Percentiles rank a stretch among this genome's conserved stretches.
phyloP scores from a whole-genome alignment of 2,888 invertebrate genomes.

The Chydorus sphaericus region DNA sequence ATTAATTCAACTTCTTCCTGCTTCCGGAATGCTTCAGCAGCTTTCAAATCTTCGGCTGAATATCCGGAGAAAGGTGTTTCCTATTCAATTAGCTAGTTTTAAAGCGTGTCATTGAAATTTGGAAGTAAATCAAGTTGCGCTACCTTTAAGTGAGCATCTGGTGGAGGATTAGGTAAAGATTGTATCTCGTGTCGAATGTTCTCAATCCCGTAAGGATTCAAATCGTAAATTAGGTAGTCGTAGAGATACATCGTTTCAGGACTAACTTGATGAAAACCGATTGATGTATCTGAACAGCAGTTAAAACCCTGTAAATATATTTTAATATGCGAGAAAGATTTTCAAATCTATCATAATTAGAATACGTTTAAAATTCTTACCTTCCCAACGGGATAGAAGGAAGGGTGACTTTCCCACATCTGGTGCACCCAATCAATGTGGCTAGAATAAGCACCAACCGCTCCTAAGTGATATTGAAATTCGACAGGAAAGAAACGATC shows the following conservation, averaged over 20 bases:
- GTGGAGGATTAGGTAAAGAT: not conserved
- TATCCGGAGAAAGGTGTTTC: too few species aligned
- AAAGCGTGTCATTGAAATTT: too few species aligned
- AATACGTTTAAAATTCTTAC: too few species aligned
- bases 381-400: not conserved
- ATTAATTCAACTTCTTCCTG: too few species aligned
- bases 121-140: too few species aligned
- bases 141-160: not conserved
- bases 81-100: too few species aligned
- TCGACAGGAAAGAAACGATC: conserved; percentile 39
- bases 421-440: conserved; percentile 65
- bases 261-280: conserved; percentile 83
- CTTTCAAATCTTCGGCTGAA: too few species aligned
- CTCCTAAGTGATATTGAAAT: conserved; percentile 37
- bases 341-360: too few species aligned
- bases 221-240: conserved; percentile 87
- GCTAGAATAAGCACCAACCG: too few species aligned
- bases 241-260: conserved; percentile 84
- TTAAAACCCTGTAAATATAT: conserved; percentile 48
- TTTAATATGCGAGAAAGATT: conserved; percentile 13
- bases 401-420: conserved; percentile 58
- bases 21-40: too few species aligned
- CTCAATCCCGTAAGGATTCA: conserved; percentile 45
- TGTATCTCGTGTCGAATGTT: not conserved
- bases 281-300: conserved; percentile 83